Evolutionary conservation across 2,113 vertebrate genomes (phyloP), one percentile per base, ranked within the genome.

Genomic region (Pluvianellus socialis): DNA sequence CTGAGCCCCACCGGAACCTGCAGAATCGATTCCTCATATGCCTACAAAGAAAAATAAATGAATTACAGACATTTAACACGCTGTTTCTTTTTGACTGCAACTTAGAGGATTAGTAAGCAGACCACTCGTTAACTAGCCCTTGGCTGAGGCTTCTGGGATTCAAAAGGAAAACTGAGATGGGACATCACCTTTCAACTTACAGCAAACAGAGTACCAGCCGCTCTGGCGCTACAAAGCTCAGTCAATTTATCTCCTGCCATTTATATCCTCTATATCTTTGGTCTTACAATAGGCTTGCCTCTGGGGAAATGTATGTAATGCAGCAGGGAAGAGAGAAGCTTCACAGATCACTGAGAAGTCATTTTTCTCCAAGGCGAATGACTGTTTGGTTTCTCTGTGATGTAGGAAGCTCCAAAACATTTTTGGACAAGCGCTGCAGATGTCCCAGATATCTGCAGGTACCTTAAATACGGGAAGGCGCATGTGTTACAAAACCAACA

Each of bases 1-100:
- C 96, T 98, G 40, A 99, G 98, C 22, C 99, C 99, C 55, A 99
- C 99, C 38, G 99, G 99, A 82, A 99, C 72, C 62, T 97, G 97
- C 24, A 99, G 88, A 66, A 86, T 82, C 32, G 38, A 9, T 15
- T 96, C 96, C 53, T 97, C 93, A 7, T 14, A 62, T 14, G 90
- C 96, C 99, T 99, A 66, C 30, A 77, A 75, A 86, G 49, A 89
- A 62, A 94, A 96, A 96, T 4, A 87, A 35, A 76, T 4, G 3
- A 3, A 38, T 61, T 66, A 86, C 32, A 89, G 0, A 0, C 66
- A 61, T 70, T 44, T 74, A 86, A 73, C 56, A 56, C 59, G 38
- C 26, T 56, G 33, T 26, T 58, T 49, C 50, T 56, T 62, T 86
- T 42, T 65, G 17, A 90, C 20, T 53, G 23, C 30, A 58, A 18